Evolutionary conservation across 1,140 invertebrate species (phyloP), one percentile per base, ranked within the genome.

Genomic region (Antheraea mylitta): DNA sequence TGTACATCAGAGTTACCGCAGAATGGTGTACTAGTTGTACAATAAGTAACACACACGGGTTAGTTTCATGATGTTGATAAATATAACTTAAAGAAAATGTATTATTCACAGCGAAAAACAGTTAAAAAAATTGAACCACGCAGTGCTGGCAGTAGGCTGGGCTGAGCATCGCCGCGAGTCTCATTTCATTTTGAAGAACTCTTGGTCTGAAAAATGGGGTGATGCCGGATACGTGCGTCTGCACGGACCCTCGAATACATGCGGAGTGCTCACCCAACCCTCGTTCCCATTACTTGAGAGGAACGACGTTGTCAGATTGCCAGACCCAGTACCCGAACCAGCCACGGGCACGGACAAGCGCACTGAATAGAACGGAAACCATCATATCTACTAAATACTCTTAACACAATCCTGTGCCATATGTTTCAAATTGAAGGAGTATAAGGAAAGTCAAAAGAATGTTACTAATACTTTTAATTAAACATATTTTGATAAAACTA

Each of bases 161-260:
- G 82, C 81, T 13, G 68, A 73, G 67, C 64, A 68, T 10, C 65
- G 72, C 13, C 71, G 73, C 8, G 82, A 80, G 58, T 73, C 79
- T 9, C 72, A 85, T 77, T 83, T 88, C 76, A 81, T 82, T 18
- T 67, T 88, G 30, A 90, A 90, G 80, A 90, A 90, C 72, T 83
- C 83, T n/a, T 90, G 86, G 86, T 79, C 80, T 4, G 72, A 75
- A 9, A 67, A 68, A 63, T 88, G 81, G 82, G 85, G 85, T 10
- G 83, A 87, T 16, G 72, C 67, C 30, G 87, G 87, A 0, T 90
- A 80, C 76, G 67, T 82, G 63, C 74, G 81, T 38, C 59, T 90
- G 64, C 81, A 86, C 36, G 84, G 77, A 42, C 76, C 48, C 22
- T 58, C 48, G 7, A 66, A 66, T 19, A 38, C 65, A 19, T 66